Percentiles rank a stretch among this genome's conserved stretches.
These are phyloP conservation scores for Nycticorax nycticorax DNA, from an alignment of 2,113 vertebrate species.

Conservation along the genomic window DNA sequence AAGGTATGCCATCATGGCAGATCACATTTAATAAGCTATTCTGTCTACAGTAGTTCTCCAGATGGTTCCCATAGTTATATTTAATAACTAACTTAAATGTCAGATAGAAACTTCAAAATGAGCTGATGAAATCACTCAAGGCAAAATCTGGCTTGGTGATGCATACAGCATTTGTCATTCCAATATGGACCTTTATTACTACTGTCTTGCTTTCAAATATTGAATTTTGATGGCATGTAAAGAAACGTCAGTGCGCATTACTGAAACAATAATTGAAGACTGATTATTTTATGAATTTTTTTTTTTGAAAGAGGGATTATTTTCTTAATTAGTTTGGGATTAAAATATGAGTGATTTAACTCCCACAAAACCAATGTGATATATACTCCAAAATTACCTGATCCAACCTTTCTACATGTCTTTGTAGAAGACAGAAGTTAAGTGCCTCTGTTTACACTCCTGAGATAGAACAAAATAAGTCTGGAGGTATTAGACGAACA, in stretches of 20 bases:
- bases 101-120: neutral
- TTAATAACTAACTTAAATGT: constrained; percentile 10
- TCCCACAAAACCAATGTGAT: neutral
- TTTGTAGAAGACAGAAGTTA: neutral
- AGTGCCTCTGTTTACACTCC: neutral
- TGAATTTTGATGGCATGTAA: neutral
- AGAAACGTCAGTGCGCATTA: neutral
- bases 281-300: neutral
- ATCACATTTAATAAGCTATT: neutral
- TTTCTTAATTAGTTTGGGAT: neutral
- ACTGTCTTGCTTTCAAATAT: neutral
- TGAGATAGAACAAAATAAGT: neutral
- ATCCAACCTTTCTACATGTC: neutral
- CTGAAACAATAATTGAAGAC: neutral
- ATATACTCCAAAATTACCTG: neutral
- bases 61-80: neutral
- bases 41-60: neutral
- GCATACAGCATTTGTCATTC: neutral
- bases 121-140: neutral
- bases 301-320: neutral
- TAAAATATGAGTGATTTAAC: neutral
- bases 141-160: neutral
- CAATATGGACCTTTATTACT: neutral
- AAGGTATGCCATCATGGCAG: neutral
- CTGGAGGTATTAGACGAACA: neutral